These are phyloP conservation scores for Andricus quercusramuli DNA, from an alignment of 2,888 invertebrate species.

Conservation along the genomic window DNA sequence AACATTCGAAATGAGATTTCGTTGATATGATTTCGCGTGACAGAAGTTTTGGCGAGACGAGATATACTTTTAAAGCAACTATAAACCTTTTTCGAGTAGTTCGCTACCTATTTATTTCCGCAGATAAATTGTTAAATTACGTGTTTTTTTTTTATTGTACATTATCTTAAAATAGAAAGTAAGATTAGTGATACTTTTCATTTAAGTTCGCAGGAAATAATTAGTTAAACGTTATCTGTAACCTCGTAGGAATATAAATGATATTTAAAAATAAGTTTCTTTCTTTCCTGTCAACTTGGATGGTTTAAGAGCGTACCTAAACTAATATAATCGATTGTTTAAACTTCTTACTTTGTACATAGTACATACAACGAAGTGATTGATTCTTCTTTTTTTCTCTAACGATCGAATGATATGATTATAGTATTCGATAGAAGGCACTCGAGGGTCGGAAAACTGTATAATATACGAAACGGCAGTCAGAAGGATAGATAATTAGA, in stretches of 20 bases:
- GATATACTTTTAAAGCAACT: slow-evolving; percentile 19
- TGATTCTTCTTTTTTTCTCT: slow-evolving; percentile 49
- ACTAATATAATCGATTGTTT: slow-evolving; percentile 25
- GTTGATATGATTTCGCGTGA: slow-evolving; percentile 17
- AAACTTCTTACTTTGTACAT: slow-evolving; percentile 69
- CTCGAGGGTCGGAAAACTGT: slow-evolving; percentile 36
- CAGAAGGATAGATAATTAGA: slow-evolving; percentile 12
- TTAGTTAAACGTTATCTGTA: slow-evolving; percentile 50
- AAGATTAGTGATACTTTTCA: slow-evolving; percentile 42
- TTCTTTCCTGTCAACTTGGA: slow-evolving; percentile 18
- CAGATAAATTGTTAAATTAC: slow-evolving; percentile 35
- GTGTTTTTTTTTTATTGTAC: slow-evolving; percentile 25
- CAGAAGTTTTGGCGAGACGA: slow-evolving; percentile 20
- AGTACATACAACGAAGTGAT: slow-evolving; percentile 69
- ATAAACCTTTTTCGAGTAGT: not conserved
- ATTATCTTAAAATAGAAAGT: slow-evolving; percentile 31
- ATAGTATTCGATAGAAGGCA: slow-evolving; percentile 22
- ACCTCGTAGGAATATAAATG: slow-evolving; percentile 23
- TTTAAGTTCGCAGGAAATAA: slow-evolving; percentile 49
- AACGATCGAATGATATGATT: slow-evolving; percentile 46
- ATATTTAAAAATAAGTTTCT: slow-evolving; percentile 35
- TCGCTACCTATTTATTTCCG: slow-evolving; percentile 6
- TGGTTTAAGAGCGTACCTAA: slow-evolving; percentile 17
- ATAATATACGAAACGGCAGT: slow-evolving; percentile 28
- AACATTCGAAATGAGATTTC: slow-evolving; percentile 19